Percentiles rank a stretch among this genome's conserved stretches.
phyloP scores from a whole-genome alignment of 1,140 invertebrate genomes.

The Ostrea denselamellosa region DNA sequence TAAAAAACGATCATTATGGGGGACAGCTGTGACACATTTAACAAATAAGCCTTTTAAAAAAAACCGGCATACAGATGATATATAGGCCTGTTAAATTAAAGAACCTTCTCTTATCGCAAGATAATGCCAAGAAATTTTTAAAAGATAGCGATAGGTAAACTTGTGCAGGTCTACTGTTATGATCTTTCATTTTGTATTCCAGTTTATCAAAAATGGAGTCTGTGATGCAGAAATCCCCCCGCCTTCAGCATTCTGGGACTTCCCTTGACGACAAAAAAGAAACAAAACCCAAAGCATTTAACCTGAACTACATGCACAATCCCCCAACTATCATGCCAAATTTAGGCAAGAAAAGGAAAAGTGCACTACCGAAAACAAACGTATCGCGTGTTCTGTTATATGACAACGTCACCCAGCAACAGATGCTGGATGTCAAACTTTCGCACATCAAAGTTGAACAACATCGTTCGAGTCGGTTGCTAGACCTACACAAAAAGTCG shows the following conservation, averaged over 20 bases:
- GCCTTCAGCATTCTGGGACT: background rate
- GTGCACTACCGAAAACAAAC: conserved; percentile 69
- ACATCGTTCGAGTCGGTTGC: conserved; percentile 59
- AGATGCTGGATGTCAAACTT: conserved; percentile 71
- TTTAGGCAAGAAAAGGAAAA: conserved; percentile 67
- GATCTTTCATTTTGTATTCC: background rate
- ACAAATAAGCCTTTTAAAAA: background rate
- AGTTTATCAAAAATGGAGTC: conserved; percentile 1
- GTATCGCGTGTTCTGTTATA: conserved; percentile 73
- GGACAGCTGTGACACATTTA: conserved; percentile 1
- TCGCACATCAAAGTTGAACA: conserved; percentile 66
- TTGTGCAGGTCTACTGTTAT: background rate
- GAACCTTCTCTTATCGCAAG: background rate
- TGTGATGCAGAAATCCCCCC: background rate
- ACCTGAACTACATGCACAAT: conserved; percentile 71
- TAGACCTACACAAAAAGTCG: conserved; percentile 68
- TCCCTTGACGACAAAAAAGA: conserved; percentile 8
- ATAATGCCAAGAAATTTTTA: background rate
- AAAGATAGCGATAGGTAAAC: background rate
- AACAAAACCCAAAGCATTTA: conserved; percentile 13
- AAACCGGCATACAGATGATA: background rate
- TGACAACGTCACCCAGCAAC: conserved; percentile 74
- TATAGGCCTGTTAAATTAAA: conserved; percentile 30
- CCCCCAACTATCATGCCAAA: conserved; percentile 74
- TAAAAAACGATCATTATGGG: background rate